Percentiles rank a stretch among this genome's conserved stretches.
Evolutionary conservation across 1,140 invertebrate genomes (phyloP).

Genomic region (Leptinotarsa texana): DNA sequence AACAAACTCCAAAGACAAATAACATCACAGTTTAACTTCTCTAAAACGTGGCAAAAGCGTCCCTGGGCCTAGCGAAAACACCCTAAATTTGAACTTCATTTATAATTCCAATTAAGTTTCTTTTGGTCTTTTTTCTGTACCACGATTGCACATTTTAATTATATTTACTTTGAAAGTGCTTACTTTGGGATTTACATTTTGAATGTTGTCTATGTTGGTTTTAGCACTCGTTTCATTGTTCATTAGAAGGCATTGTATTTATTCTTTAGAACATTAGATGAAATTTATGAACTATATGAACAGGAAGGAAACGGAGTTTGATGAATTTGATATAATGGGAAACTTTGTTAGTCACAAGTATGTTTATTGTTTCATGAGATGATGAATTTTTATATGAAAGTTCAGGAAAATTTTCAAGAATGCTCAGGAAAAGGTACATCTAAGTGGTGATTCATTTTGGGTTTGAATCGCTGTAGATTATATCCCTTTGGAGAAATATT

Average conservation of each 20-base stretch:
- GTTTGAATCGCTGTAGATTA: too few species aligned
- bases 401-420: too few species aligned
- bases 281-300: too few species aligned
- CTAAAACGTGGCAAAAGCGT: neutral
- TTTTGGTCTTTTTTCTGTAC: slow-evolving; percentile 31
- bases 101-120: slow-evolving; percentile 37
- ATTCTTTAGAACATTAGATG: neutral
- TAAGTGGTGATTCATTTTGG: too few species aligned
- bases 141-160: slow-evolving; percentile 30
- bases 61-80: neutral
- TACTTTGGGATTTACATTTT: slow-evolving; percentile 36
- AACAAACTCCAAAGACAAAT: slow-evolving; percentile 11
- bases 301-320: too few species aligned
- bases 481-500: too few species aligned
- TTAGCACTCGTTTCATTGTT: slow-evolving; percentile 25
- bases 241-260: neutral
- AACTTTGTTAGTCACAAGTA: too few species aligned
- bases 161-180: slow-evolving; percentile 37
- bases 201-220: slow-evolving; percentile 39
- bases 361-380: too few species aligned
- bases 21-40: neutral
- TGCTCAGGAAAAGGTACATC: too few species aligned
- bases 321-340: too few species aligned
- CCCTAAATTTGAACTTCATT: slow-evolving; percentile 22
- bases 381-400: too few species aligned